Evolutionary conservation across 2,888 invertebrate genomes (phyloP).

Genomic region (Tanaodytes sp.): DNA sequence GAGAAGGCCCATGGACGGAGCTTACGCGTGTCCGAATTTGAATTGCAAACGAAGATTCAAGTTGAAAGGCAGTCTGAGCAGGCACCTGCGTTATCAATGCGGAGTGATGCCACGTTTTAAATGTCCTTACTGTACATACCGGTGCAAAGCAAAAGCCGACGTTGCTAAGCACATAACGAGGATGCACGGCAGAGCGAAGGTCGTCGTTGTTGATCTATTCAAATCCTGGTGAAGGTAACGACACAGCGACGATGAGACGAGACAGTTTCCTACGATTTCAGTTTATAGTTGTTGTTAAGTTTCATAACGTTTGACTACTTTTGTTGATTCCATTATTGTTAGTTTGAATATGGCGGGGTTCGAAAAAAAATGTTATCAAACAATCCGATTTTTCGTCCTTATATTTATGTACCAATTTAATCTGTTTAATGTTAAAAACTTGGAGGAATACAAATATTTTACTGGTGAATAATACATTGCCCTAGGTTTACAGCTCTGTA

Average conservation of each 20-base stretch:
- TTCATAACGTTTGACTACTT: background rate
- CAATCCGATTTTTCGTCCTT: too few species aligned
- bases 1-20: conserved; percentile 24
- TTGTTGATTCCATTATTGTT: conserved; percentile 18
- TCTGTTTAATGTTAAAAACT: too few species aligned
- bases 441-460: too few species aligned
- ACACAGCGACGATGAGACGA: too few species aligned
- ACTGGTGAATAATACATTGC: too few species aligned
- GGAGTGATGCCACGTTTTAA: conserved; percentile 69
- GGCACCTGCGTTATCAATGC: conserved; percentile 67
- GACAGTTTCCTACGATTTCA: too few species aligned
- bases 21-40: conserved; percentile 56
- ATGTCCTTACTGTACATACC: conserved; percentile 68
- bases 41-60: conserved; percentile 61
- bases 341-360: too few species aligned
- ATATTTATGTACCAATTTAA: too few species aligned
- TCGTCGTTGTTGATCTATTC: conserved; percentile 56
- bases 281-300: background rate
- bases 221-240: conserved; percentile 39
- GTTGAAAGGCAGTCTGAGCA: conserved; percentile 64
- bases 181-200: conserved; percentile 44
- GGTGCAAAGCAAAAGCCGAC: conserved; percentile 61
- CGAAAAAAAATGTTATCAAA: too few species aligned
- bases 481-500: too few species aligned
- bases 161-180: conserved; percentile 56